A percentile compares a stretch with the other conserved stretches of the same genome.
Conservation (phyloP, 2,797 vertebrate genomes). For the Lagocephalus sceleratus region DNA sequence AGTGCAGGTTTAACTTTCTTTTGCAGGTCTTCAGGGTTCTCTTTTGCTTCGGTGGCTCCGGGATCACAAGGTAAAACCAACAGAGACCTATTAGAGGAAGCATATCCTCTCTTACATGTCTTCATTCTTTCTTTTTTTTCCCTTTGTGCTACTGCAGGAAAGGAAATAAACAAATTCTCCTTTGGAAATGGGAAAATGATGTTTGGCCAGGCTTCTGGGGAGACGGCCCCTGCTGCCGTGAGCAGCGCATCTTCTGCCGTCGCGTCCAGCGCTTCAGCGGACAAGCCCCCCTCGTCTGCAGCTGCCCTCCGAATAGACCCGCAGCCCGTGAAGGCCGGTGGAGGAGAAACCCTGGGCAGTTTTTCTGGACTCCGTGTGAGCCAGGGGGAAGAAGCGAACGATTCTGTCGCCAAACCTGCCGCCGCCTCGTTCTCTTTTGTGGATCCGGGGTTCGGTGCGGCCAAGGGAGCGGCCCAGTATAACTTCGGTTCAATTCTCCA, state of each 20-base stretch:
- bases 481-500: constrained; percentile 54
- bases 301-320: constrained; percentile 63
- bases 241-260: constrained; percentile 35
- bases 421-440: constrained; percentile 58
- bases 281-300: constrained; percentile 50
- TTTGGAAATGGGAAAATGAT: constrained; percentile 70
- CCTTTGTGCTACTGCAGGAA: constrained; percentile 47
- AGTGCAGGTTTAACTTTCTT: constrained; percentile 6
- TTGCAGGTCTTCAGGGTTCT: constrained; percentile 54
- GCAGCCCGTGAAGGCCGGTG: constrained; percentile 63
- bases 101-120: background rate
- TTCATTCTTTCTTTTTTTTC: background rate
- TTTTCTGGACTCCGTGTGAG: constrained; percentile 91
- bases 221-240: constrained; percentile 62
- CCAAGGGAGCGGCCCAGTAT: constrained; percentile 67
- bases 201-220: constrained; percentile 70
- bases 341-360: constrained; percentile 90
- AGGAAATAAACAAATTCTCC: constrained; percentile 73
- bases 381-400: constrained; percentile 82
- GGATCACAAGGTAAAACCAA: constrained; percentile 63
- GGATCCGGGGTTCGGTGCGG: constrained; percentile 45
- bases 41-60: constrained; percentile 57
- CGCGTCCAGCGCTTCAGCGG: constrained; percentile 52
- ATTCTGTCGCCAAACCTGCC: constrained; percentile 42
- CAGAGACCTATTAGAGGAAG: background rate